Conservation (phyloP, 2,797 vertebrate species). For the Sebastes baramenuke region DNA sequence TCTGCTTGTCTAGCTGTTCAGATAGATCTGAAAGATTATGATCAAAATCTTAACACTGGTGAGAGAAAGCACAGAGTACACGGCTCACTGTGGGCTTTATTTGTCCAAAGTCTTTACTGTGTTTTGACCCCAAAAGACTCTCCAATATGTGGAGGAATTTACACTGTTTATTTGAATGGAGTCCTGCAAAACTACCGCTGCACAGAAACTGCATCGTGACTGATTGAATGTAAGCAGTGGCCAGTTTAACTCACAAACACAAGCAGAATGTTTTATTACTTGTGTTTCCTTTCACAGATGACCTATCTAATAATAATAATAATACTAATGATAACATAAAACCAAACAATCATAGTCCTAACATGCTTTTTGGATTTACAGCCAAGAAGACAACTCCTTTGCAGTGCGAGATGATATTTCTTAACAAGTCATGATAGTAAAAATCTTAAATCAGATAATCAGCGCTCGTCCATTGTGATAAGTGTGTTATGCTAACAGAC, state of each 20-base stretch:
- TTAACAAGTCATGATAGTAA: constrained; percentile 38
- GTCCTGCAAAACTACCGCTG: constrained; percentile 64
- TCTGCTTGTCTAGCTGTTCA: constrained; percentile 72
- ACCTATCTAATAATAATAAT: constrained; percentile 7
- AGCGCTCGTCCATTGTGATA: constrained; percentile 46
- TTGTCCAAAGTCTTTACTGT: constrained; percentile 73
- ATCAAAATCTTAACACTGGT: constrained; percentile 66
- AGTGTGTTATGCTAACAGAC: constrained; percentile 56
- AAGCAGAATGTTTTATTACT: constrained; percentile 44
- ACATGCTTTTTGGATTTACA: constrained; percentile 22
- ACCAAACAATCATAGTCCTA: constrained; percentile 27
- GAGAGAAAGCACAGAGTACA: constrained; percentile 50
- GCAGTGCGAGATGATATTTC: constrained; percentile 38
- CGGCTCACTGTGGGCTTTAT: constrained; percentile 65
- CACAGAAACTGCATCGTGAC: constrained; percentile 55
- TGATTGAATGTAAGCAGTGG: constrained; percentile 56
- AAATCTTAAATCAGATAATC: constrained; percentile 61
- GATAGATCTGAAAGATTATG: constrained; percentile 70
- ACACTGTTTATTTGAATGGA: constrained; percentile 78
- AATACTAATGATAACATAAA: background rate
- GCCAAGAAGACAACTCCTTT: constrained; percentile 7
- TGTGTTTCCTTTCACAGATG: constrained; percentile 36
- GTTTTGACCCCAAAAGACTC: constrained; percentile 67
- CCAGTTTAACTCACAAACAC: constrained; percentile 41
- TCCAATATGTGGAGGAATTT: constrained; percentile 76